Evolutionary conservation across 2,797 vertebrate species (phyloP), one percentile per base, ranked within the genome.

Genomic region (Graptemys geographica): DNA sequence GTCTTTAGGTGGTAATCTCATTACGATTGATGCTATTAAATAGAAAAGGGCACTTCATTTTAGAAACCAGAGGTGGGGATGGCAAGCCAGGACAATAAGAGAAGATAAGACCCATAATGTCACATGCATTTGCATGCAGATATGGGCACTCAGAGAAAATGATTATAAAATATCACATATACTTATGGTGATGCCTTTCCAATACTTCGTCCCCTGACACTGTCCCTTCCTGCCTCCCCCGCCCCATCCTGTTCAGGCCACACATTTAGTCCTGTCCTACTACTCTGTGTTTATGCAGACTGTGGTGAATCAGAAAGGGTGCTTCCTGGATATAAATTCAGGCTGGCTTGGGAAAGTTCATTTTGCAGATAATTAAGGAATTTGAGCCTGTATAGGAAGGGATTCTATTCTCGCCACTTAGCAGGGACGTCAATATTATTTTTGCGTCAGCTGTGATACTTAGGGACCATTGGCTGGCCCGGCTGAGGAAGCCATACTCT

Each of bases 1-100:
- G 93, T 93, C 94, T 96, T 91, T 90, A 84, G 72, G n/a, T 41
- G 21, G 69, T 94, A 97, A 96, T 92, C 94, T 96, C 96, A 97
- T 97, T 96, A 97, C 93, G 90, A 96, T 91, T 93, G 95, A 96
- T 94, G 97, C 96, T 94, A 97, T 96, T 97, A 95, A 95, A 96
- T 88, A 94, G 89, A 94, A 95, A 96, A 95, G 93, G 91, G 89
- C 15, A 96, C 76, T 89, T 92, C 79, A 96, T 91, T 96, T 88
- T 47, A 78, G 85, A 96, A 95, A 94, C 91, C 90, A 91, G 86
- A 62, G 37, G 96, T 92, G 90, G 92, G 92, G 93, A 87, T 33
- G 53, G 89, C 79, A 80, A 82, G 89, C 92, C 92, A 62, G 93
- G 92, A 89, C 92, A 93, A 96, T 96, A 92, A 96, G 92, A 96